Evolutionary conservation across 2,113 vertebrate genomes (phyloP), one percentile per base, ranked within the genome.

Genomic region (Ictalurus furcatus): DNA sequence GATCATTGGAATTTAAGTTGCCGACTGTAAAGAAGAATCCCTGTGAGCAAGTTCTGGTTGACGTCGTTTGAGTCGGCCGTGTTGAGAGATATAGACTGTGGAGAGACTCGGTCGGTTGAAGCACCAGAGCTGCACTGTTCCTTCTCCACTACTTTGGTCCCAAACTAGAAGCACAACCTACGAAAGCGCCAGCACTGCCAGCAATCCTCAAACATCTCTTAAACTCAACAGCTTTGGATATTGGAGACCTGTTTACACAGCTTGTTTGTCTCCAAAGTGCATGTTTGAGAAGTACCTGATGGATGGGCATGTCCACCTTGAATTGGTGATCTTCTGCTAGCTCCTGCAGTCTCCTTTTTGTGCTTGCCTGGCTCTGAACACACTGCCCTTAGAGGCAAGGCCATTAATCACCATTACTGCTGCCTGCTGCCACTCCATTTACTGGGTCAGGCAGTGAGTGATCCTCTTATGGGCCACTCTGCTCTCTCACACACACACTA

Each of bases 321-420:
- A 89, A 69, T 19, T 87, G 78, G 65, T 12, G 25, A 59, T 88
- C 87, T 71, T 89, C 84, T 37, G 73, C 87, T 59, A 58, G 88
- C 83, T 81, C 81, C 88, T 74, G 74, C 14, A 7, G 79, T 91
- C 80, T 91, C 89, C 87, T 84, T 89, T 73, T 87, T 87, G 21
- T 23, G 44, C 67, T 48, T 85, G 86, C 90, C 56, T 85, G 89
- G 90, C 84, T 89, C 84, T 90, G 88, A 91, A 93, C 89, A 87
- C 65, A 25, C 91, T 91, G 88, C 65, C 91, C 90, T 93, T 89
- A 92, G 81, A 87, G 88, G 85, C 78, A 81, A 87, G 87, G 65
- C 81, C 87, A 91, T 92, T 92, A 93, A 92, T 93, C 92, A 92
- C 84, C 84, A 90, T 92, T 93, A 93, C 88, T 87, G 84, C 81